These are phyloP conservation scores for Pygathrix nemaeus DNA, from an alignment of 2,113 vertebrate genomes.

Conservation along the genomic window DNA sequence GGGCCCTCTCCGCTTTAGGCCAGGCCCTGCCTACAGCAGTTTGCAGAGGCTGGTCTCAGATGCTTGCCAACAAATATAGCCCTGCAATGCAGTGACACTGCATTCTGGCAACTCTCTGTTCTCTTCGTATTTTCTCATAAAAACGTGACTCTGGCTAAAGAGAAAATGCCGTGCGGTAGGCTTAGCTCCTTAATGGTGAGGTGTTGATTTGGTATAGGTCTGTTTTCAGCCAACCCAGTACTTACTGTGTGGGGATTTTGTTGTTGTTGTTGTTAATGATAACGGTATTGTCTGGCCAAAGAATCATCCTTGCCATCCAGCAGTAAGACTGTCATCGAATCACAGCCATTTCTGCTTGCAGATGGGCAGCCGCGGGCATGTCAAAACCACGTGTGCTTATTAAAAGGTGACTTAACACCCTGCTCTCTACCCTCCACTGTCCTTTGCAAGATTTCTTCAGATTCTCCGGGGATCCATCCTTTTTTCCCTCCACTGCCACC, in stretches of 20 bases:
- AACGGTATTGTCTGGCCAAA: not conserved
- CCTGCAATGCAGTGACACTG: not conserved
- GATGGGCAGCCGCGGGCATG: no score
- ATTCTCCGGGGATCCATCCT: not conserved
- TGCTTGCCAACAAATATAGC: not conserved
- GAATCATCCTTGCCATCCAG: not conserved
- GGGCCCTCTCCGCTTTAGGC: accelerated
- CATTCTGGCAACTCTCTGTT: not conserved
- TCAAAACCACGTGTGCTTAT: not conserved
- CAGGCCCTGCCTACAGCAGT: not conserved
- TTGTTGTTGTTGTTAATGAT: not conserved
- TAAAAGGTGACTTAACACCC: not conserved
- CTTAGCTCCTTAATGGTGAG: not conserved
- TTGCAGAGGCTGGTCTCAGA: not conserved
- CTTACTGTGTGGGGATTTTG: not conserved
- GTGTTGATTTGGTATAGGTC: not conserved
- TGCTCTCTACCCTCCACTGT: no score
- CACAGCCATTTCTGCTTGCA: not conserved
- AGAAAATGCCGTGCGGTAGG: not conserved
- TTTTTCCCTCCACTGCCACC: not conserved
- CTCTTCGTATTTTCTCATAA: not conserved
- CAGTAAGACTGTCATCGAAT: not conserved
- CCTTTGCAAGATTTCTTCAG: not conserved
- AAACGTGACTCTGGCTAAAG: not conserved
- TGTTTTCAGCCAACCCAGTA: slow-evolving; percentile 9